Percentiles rank a stretch among this genome's conserved stretches.
phyloP scores from a whole-genome alignment of 2,113 vertebrate genomes.

The Cephalopholis sonnerati region DNA sequence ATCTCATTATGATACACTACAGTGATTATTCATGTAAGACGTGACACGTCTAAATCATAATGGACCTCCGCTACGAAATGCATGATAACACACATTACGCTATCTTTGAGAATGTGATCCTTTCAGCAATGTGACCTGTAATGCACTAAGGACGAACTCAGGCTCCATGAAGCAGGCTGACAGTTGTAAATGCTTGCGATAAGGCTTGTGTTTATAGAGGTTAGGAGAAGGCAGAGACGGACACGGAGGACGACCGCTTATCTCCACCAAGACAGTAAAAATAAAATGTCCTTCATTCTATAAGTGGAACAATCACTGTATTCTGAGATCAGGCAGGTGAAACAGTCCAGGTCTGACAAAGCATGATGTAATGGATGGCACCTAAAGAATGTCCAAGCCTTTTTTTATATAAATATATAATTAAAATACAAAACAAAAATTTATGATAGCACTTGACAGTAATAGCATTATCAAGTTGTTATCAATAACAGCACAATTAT shows the following conservation, averaged over 20 bases:
- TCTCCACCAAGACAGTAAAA: constrained; percentile 70
- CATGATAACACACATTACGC: background rate
- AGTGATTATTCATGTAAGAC: background rate
- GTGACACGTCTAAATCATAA: background rate
- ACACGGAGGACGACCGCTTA: constrained; percentile 84
- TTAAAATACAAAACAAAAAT: background rate
- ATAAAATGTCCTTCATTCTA: constrained; percentile 69
- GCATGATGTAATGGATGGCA: constrained; percentile 52
- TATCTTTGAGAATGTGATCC: background rate
- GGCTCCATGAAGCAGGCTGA: constrained; percentile 45
- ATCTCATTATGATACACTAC: constrained; percentile 8
- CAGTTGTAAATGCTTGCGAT: constrained; percentile 79
- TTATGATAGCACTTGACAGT: background rate
- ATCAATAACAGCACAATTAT: background rate
- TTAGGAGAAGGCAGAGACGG: constrained; percentile 82
- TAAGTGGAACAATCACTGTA: constrained; percentile 47
- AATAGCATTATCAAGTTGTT: background rate
- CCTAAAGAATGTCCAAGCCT: background rate
- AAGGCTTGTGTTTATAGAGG: constrained; percentile 82
- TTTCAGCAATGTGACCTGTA: constrained; percentile 51
- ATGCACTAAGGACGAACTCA: constrained; percentile 43
- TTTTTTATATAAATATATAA: background rate
- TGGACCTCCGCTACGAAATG: background rate
- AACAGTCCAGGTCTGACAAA: constrained; percentile 1
- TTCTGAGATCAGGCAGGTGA: constrained; percentile 15